Evolutionary conservation across 1,140 invertebrate genomes (phyloP).

Genomic region (Cyclina sinensis): DNA sequence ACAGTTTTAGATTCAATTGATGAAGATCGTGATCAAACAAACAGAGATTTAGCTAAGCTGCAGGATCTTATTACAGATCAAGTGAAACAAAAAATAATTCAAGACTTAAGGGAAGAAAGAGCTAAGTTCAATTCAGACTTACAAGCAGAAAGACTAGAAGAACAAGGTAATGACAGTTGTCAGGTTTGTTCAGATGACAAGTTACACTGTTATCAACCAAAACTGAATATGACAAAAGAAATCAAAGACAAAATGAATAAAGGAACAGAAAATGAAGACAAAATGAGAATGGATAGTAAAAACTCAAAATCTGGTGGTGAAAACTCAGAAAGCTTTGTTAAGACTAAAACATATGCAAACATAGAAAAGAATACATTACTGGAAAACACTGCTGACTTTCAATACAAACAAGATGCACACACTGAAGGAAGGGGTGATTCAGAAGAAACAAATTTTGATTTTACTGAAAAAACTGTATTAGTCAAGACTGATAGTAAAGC

Average conservation of each 20-base stretch:
- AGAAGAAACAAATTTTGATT: background rate
- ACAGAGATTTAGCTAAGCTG: background rate
- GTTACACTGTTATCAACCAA: background rate
- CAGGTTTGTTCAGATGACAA: background rate
- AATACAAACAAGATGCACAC: background rate
- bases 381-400: background rate
- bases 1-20: background rate
- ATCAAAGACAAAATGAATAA: conserved; percentile 8
- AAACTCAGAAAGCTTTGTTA: background rate
- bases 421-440: background rate
- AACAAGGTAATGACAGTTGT: background rate
- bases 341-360: background rate
- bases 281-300: background rate
- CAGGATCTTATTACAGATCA: background rate
- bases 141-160: background rate
- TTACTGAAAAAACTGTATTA: conserved; percentile 1
- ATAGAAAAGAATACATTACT: background rate
- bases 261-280: conserved; percentile 5
- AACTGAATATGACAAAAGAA: conserved; percentile 1
- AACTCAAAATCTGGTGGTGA: background rate
- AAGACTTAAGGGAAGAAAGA: conserved; percentile 29
- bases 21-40: background rate
- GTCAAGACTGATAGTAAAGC: conserved; percentile 7
- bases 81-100: conserved; percentile 6
- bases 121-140: background rate